These are phyloP conservation scores for Dipodomys merriami DNA, from an alignment of 2,113 vertebrate species.

Conservation along the genomic window DNA sequence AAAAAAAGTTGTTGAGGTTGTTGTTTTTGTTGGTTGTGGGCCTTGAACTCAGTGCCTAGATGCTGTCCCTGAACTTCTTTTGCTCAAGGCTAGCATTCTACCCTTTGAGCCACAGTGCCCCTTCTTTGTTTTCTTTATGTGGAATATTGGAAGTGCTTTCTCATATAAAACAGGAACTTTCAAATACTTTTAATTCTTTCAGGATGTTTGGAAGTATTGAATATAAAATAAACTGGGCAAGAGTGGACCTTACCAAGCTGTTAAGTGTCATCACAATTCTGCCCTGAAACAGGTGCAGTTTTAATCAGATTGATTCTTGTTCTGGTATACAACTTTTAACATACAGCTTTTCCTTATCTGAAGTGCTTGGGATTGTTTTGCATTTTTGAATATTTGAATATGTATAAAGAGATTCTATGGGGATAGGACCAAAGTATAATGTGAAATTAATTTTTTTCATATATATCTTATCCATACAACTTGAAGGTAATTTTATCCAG, in stretches of 20 bases:
- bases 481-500: neutral
- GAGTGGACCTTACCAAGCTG: neutral
- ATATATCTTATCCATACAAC: neutral
- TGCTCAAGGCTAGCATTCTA: no score
- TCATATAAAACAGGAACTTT: neutral
- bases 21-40: neutral
- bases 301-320: neutral
- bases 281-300: neutral
- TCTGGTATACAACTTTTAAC: neutral
- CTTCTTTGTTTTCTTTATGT: neutral
- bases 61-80: no score
- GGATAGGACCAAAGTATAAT: neutral
- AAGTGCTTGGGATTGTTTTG: neutral
- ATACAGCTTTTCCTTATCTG: neutral
- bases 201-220: neutral
- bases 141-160: neutral
- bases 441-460: neutral
- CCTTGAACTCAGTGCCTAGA: no score
- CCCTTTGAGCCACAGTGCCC: no score
- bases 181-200: constrained; percentile 42
- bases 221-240: constrained; percentile 30
- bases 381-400: neutral
- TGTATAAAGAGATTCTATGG: neutral
- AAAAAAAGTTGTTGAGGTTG: neutral
- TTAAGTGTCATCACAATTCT: neutral